Evolutionary conservation across 2,888 invertebrate species (phyloP), one percentile per base, ranked within the genome.

Genomic region (Chalcosyrphus nemorum): DNA sequence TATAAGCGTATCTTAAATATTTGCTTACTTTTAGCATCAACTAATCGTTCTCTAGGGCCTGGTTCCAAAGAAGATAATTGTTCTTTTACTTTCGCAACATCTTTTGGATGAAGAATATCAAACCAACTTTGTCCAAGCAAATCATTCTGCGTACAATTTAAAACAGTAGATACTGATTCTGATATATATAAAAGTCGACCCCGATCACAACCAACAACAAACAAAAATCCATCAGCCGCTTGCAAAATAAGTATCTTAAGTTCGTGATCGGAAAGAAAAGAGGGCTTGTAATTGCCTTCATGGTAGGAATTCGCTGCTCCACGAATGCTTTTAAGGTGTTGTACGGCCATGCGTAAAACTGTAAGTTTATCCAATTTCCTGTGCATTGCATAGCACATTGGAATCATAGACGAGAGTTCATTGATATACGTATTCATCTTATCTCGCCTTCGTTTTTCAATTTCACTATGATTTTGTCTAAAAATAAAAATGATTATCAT

Each of bases 391-490:
- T 96, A 95, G 90, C 98, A 98, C 97, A 97, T 97, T 0, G 98
- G 98, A 17, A 98, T 94, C 94, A 98, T 95, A 1, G 95, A 93
- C 63, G 97, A 96, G 74, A 98, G 91, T 91, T 98, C 97, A 2
- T 95, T 94, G 87, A 98, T 98, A 92, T 97, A 98, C 0, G 96
- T 96, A 92, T 98, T 98, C 98, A 98, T 98, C 92, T 98, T 98
- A 91, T 98, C 98, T 29, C 98, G 93, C 0, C 98, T 93, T 0
- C 98, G 93, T 91, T 98, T 98, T 92, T 98, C 98, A 81, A 98
- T 98, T 92, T 98, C 98, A 91, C 98, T 98, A 92, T 98, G 98
- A 92, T 98, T 98, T 92, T 98, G 98, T 88, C 97, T 97, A 63
- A 13, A 72, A 38, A 17, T 38, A 38, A 5, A 13, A 38, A 13